phyloP scores from a whole-genome alignment of 2,113 vertebrate genomes.

The Pogonocichla stellata region DNA sequence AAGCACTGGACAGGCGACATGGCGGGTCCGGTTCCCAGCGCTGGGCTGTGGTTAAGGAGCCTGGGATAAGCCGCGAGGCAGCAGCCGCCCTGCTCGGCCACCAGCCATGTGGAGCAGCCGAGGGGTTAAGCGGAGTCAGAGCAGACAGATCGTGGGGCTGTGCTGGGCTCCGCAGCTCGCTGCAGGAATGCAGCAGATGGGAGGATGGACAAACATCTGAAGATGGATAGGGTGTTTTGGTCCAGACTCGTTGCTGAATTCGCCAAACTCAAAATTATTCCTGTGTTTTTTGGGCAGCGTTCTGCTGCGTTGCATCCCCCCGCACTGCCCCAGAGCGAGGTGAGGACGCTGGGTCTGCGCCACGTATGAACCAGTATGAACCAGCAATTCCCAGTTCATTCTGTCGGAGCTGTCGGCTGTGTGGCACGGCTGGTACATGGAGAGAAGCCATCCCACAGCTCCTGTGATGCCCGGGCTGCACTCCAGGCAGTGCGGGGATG shows the following conservation, averaged over 20 bases:
- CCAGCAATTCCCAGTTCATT: neutral
- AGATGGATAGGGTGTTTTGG: neutral
- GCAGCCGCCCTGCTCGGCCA: accelerated
- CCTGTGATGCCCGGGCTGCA: accelerated
- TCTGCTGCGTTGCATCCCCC: neutral
- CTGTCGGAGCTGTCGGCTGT: accelerated
- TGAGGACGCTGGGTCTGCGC: neutral
- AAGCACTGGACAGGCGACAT: accelerated
- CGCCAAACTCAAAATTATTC: neutral
- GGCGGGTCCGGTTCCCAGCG: accelerated
- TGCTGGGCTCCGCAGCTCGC: neutral
- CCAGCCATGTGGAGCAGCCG: neutral
- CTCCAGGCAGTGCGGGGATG: accelerated
- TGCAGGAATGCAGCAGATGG: slow-evolving; percentile 24
- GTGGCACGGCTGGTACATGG: accelerated
- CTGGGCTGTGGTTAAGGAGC: neutral
- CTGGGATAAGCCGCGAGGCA: neutral
- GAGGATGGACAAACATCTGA: slow-evolving; percentile 28
- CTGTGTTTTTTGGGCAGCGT: neutral
- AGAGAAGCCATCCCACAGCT: neutral
- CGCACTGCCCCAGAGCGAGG: accelerated
- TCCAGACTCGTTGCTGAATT: neutral
- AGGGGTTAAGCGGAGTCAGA: neutral
- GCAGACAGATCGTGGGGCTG: neutral
- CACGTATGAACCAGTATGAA: accelerated